Evolutionary conservation across 2,113 vertebrate genomes (phyloP).

Genomic region (Seriola aureovittata): DNA sequence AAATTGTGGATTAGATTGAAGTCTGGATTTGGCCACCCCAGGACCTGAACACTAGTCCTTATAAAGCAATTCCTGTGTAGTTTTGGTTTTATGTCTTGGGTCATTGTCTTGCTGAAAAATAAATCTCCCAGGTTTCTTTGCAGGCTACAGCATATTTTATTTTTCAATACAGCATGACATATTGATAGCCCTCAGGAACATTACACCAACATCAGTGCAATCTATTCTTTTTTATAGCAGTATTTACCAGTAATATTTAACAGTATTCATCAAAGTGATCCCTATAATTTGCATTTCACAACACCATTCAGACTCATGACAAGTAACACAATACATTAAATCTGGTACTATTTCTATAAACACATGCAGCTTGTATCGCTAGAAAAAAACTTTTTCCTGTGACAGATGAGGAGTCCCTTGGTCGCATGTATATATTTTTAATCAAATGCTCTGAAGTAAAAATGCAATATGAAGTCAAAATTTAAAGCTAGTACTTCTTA

Average conservation of each 20-base stretch:
- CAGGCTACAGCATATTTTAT: neutral
- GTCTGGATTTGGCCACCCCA: neutral
- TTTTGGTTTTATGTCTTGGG: slow-evolving; percentile 6
- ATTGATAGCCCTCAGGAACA: neutral
- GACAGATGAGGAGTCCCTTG: too few species aligned
- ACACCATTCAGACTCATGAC: neutral
- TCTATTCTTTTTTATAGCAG: neutral
- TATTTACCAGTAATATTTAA: neutral
- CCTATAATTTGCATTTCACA: neutral
- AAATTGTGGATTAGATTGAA: slow-evolving; percentile 2
- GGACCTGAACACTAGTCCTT: neutral
- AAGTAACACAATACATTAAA: neutral
- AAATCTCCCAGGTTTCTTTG: slow-evolving; percentile 1
- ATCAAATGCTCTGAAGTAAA: neutral
- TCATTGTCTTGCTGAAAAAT: slow-evolving; percentile 12
- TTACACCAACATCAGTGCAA: neutral
- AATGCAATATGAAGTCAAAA: neutral
- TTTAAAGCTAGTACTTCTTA: too few species aligned
- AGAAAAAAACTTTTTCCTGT: too few species aligned
- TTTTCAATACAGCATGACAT: neutral
- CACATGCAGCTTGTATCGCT: too few species aligned
- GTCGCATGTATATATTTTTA: too few species aligned
- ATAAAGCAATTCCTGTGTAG: neutral
- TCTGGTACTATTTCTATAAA: too few species aligned
- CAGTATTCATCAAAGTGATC: too few species aligned